Conservation (phyloP, 2,113 vertebrate genomes). For the Mesembrinibis cayennensis region DNA sequence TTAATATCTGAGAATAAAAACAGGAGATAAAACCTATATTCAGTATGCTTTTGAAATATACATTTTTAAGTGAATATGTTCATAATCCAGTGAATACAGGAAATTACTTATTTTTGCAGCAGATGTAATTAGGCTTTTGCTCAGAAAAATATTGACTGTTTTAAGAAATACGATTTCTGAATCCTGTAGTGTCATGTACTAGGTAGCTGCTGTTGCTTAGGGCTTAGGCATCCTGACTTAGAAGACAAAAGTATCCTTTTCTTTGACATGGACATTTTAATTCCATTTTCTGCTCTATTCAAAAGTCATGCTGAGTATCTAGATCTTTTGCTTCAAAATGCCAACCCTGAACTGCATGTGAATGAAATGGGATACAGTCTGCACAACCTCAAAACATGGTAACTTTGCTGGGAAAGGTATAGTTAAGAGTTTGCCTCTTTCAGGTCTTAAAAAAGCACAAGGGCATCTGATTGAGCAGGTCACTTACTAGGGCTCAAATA, state of each 20-base stretch:
- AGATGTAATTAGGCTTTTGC: background rate
- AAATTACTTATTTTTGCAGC: background rate
- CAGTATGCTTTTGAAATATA: background rate
- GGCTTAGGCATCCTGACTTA: background rate
- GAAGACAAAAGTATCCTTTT: background rate
- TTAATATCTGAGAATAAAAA: background rate
- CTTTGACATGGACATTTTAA: background rate
- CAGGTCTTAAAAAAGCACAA: background rate
- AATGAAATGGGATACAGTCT: background rate
- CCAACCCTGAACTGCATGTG: background rate
- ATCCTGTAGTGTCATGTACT: background rate
- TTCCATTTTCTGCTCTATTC: background rate
- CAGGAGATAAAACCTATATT: background rate
- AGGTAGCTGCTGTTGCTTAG: background rate
- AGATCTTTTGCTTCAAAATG: background rate
- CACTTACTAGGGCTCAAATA: background rate
- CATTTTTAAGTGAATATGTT: background rate
- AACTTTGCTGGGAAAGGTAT: background rate
- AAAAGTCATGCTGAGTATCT: background rate
- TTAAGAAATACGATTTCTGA: background rate
- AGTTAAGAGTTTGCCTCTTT: background rate
- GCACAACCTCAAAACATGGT: background rate
- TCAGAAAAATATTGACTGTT: background rate
- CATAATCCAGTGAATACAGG: background rate
- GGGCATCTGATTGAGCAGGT: background rate